Base-by-base conservation (phyloP, 2,113 vertebrate species). In the Elaphurus davidianus region DNA sequence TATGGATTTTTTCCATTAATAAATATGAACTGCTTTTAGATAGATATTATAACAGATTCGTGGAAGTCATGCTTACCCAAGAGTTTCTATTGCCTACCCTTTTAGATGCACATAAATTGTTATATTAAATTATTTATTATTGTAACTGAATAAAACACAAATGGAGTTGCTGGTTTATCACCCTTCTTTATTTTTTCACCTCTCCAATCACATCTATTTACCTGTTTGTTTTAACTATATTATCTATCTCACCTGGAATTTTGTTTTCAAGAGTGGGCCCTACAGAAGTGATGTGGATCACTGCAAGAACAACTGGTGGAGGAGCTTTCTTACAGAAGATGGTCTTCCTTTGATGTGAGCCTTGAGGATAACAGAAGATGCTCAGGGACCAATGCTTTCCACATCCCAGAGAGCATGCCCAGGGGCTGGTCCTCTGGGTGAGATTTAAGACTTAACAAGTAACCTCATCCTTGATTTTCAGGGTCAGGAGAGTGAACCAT, bases 81-180 rank as follows among this genome's bases (percentile, higher is more conserved):
- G 94, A 96, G 92, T 89, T 57, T 98, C 55, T 95, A 4, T 97
- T 94, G 96, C 94, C 74, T 97, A 67, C 74, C 83, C 94, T 98
- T 99, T 98, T 97, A 98, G 98, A 98, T 97, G 95, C 95, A 97
- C 85, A 82, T 96, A 97, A 98, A 98, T 98, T 98, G 98, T 96
- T 98, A 97, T 98, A 96, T 98, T 98, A 98, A 97, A 91, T 97
- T 97, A 87, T 98, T 96, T 96, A 88, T 97, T 97, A 92, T 88
- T 98, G 79, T 96, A 98, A 95, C 98, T 52, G 81, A 98, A 97
- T 98, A 98, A 98, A 98, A 98, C 91, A 96, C 43, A 8, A 97
- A 95, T 95, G 50, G 7, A 47, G 83, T 96, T 82, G 79, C 62
- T 78, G 89, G 36, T 93, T 94, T 98, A 60, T 98, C 97, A 97